Conservation (phyloP, 1,140 invertebrate species). For the Reticulitermes speratus region DNA sequence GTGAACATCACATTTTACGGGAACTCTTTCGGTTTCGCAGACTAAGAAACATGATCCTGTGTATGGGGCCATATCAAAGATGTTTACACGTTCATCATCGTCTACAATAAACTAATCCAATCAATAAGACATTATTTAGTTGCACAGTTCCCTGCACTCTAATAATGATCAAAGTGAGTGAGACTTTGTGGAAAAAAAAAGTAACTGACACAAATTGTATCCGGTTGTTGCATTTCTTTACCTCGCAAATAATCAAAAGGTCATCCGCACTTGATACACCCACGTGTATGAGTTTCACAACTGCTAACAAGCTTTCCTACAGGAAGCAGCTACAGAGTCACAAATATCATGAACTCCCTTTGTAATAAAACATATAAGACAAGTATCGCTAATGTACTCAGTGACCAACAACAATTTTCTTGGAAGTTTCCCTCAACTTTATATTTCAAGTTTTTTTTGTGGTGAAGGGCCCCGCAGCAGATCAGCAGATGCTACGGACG, state of each 20-base stretch:
- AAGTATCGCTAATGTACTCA: no score
- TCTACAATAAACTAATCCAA: background rate
- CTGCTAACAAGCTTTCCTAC: background rate
- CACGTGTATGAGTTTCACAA: background rate
- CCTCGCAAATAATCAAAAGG: background rate
- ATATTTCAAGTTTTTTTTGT: no score
- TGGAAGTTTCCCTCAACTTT: no score
- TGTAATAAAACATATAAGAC: no score
- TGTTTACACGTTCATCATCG: background rate
- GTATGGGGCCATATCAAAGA: background rate
- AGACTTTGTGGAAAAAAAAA: background rate
- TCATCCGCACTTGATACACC: background rate
- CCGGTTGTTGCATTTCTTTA: background rate
- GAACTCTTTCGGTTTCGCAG: no score
- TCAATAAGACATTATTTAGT: background rate
- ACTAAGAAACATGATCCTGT: no score
- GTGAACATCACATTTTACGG: no score
- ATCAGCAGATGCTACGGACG: no score
- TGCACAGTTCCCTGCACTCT: background rate
- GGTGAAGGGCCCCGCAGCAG: no score
- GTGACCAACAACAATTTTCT: no score
- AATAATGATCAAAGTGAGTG: background rate
- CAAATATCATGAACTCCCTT: no score
- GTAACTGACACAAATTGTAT: slow-evolving; percentile 12
- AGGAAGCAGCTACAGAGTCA: background rate